Evolutionary conservation across 2,797 vertebrate species (phyloP), one percentile per base, ranked within the genome.

Genomic region (Ctenopoma kingsleyae): DNA sequence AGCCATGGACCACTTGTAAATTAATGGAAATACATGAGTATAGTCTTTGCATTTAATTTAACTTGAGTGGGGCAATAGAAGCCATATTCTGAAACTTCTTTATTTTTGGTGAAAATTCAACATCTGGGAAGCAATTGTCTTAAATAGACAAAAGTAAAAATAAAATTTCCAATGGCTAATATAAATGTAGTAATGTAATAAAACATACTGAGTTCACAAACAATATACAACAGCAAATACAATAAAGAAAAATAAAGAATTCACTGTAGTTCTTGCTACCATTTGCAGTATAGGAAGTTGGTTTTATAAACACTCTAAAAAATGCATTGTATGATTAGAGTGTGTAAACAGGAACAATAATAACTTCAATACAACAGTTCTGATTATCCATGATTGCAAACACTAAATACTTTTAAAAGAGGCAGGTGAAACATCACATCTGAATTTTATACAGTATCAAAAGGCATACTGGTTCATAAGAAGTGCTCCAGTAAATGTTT

Each of bases 401-500:
- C 53, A 71, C 32, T 23, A 68, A 79, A 55, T 15, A 52, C 22
- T 43, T 74, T 59, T 74, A 5, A 57, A 41, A 16, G 20, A 60
- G 55, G 27, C 36, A 60, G 8, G 23, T 43, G 3, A 80, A 60
- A 58, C 41, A 73, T 62, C 22, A 60, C 52, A 69, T 74, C 50
- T 5, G 51, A 74, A 79, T 51, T 59, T 60, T 80, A 13, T 15
- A 58, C 15, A 67, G 55, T 74, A 76, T 62, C 27, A 79, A 81
- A 84, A 85, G 48, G 38, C 44, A 71, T 69, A 71, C 27, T 44
- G 27, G 57, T 76, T 47, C 49, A 83, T 80, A 85, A 46, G 11
- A 77, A 58, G 46, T 65, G 61, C 73, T 78, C 36, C 76, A 80
- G 71, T 72, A 57, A 55, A 73, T 67, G 57, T 90, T 88, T n/a